Evolutionary conservation across 2,888 invertebrate genomes (phyloP), one percentile per base, ranked within the genome.

Genomic region (Orthosia cruda): DNA sequence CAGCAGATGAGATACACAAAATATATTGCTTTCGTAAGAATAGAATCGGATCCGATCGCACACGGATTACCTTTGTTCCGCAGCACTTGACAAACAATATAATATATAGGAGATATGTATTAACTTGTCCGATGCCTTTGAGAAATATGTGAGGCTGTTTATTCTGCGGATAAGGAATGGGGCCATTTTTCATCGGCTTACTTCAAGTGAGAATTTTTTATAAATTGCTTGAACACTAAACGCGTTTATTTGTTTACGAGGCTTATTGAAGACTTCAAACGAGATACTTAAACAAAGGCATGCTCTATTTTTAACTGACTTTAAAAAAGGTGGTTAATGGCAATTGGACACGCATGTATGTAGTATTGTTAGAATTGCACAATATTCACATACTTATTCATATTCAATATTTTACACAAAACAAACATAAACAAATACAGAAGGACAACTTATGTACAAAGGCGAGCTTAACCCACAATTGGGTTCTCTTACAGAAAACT

Each of bases 1-100:
- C 12, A n/a, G 3, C 52, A 54, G 45, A 68, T 52, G 61, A 78
- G 32, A 64, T 63, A 47, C n/a, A 83, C 23, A 73, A 68, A 68
- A 80, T 77, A 59, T 67, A 81, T 75, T 52, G 52, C 32, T 58
- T 81, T 74, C 18, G 58, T 77, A 61, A 61, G 45, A 61, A 45
- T 61, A n/a, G 69, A 59, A 67, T 49, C 65, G 23, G 40, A 66
- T 78, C 63, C 65, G 52, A 66, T 73, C 57, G 66, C 49, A 66
- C n/a, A 62, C 47, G 68, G 72, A 76, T 74, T 55, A 78, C 72
- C 15, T 62, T 16, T 23, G 52, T 18, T 58, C 59, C 26, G 62
- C 57, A n/a, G 59, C 40, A 62, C 61, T 74, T 59, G 70, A 71
- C 84, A 71, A 71, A 84, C 47, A 58, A 71, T 84, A 59, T 71